Conservation (phyloP, 2,113 vertebrate species). For the Scomber colias region DNA sequence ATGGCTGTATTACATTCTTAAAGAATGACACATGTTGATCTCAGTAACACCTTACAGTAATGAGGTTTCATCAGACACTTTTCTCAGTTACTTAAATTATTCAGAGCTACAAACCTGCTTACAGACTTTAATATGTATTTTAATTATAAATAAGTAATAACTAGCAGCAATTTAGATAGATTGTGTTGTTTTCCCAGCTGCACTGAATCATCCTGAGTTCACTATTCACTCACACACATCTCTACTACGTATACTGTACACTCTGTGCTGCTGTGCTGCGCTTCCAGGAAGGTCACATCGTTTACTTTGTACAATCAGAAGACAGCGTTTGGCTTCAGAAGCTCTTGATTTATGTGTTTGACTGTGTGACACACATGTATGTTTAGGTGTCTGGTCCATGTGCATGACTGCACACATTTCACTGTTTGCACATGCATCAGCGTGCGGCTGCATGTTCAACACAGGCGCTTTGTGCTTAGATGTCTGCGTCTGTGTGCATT, state of each 20-base stretch:
- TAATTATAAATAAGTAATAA: not conserved
- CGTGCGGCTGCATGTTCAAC: not conserved
- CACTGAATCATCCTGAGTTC: not conserved
- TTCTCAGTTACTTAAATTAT: not conserved
- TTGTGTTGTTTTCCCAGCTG: not conserved
- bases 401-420: not conserved
- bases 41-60: not conserved
- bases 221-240: not conserved
- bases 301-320: slow-evolving; percentile 12
- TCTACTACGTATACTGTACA: not conserved
- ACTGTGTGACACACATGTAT: not conserved
- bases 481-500: slow-evolving; percentile 16
- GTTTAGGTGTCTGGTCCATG: not conserved
- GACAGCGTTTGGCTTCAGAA: slow-evolving; percentile 6
- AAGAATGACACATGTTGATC: slow-evolving; percentile 5
- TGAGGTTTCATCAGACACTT: not conserved
- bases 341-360: not conserved
- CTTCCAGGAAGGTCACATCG: slow-evolving; percentile 43
- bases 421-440: not conserved
- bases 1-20: too few relatives aligned
- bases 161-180: not conserved
- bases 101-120: not conserved
- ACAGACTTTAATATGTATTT: not conserved
- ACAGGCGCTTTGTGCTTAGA: too few relatives aligned
- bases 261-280: not conserved